Conservation (phyloP, 2,797 vertebrate species). For the Rhabdophis nuchalis region DNA sequence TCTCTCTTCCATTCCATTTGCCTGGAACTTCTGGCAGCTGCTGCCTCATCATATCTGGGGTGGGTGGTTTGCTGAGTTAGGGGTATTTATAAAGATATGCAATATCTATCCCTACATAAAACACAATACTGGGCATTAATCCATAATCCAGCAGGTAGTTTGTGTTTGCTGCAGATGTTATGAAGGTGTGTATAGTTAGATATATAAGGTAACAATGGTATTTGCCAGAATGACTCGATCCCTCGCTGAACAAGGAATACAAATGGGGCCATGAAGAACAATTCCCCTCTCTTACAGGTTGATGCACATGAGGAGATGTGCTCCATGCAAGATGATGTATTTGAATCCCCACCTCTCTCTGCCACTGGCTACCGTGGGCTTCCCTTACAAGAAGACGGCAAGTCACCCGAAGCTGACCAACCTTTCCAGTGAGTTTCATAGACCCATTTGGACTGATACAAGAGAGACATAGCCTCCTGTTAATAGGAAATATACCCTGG, state of each 20-base stretch:
- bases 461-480: not conserved
- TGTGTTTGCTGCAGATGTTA: not conserved
- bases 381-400: conserved; percentile 48
- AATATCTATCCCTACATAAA: not conserved
- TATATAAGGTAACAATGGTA: not conserved
- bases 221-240: not conserved
- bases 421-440: conserved; percentile 74
- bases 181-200: not conserved
- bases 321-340: conserved; percentile 93
- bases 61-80: not conserved
- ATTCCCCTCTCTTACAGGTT: conserved; percentile 61
- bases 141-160: not conserved
- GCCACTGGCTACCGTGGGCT: conserved; percentile 70
- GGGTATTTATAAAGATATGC: not conserved
- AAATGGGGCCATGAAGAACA: rapidly evolving
- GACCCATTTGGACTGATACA: not conserved
- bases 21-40: not conserved
- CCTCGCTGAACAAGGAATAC: not conserved
- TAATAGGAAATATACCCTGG: not conserved
- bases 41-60: not conserved
- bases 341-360: conserved; percentile 90
- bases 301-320: conserved; percentile 83
- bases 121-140: not conserved
- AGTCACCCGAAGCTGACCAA: conserved; percentile 65
- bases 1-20: not conserved